A percentile compares a stretch with the other conserved stretches of the same genome.
Conservation (phyloP, 2,888 invertebrate genomes). For the Ophion ventricosus region DNA sequence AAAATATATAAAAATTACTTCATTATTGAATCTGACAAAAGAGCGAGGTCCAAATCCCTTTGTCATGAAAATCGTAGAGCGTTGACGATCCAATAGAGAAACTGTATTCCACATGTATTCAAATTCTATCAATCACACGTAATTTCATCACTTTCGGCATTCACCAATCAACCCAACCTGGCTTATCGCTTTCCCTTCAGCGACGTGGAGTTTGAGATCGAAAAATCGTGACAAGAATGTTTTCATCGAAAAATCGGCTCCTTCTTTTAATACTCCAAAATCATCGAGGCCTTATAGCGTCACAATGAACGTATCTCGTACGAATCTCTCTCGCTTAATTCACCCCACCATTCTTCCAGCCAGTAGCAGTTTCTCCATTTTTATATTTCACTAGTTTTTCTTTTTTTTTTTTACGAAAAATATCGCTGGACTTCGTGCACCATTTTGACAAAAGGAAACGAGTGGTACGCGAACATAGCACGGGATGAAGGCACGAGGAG, state of each 20-base stretch:
- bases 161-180: too few relatives aligned
- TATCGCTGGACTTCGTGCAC: constrained; percentile 30
- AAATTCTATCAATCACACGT: too few relatives aligned
- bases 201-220: too few relatives aligned
- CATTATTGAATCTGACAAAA: too few relatives aligned
- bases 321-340: constrained; percentile 9
- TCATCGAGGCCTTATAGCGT: constrained; percentile 13
- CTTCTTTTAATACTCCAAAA: constrained; percentile 8
- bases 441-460: constrained; percentile 54
- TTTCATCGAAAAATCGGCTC: background rate
- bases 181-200: too few relatives aligned
- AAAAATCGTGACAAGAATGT: background rate
- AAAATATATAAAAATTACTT: too few relatives aligned
- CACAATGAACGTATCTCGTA: background rate
- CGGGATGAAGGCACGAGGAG: constrained; percentile 52
- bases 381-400: constrained; percentile 13
- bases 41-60: too few relatives aligned
- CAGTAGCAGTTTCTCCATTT: constrained; percentile 20
- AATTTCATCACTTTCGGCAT: too few relatives aligned
- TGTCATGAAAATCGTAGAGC: too few relatives aligned
- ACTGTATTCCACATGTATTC: too few relatives aligned
- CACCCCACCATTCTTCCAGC: background rate
- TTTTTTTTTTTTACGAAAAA: constrained; percentile 21
- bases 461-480: constrained; percentile 22
- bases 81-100: too few relatives aligned